Base-by-base conservation (phyloP, 2,888 invertebrate species). In the Drosophila formosana region DNA sequence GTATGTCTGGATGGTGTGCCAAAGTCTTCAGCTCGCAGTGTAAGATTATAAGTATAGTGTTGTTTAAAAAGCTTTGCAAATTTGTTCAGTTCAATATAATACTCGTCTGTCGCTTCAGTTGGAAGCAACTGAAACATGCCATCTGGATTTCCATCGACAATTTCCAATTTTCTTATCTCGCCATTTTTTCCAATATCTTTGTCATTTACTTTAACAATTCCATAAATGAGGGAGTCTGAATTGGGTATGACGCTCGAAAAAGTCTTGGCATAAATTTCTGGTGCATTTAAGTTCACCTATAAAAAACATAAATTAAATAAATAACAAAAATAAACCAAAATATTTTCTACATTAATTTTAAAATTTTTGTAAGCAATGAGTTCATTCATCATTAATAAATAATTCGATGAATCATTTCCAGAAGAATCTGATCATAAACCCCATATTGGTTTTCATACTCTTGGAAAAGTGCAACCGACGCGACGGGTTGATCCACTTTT, bases 141-240 rank as follows among this genome's bases (percentile, higher is more conserved):
- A 81, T 97, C 96, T 0, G 97, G 96, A 92, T 98, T 98, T 0
- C 98, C 98, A 74, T 96, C 96, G 4, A 97, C 95, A 64, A 98
- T 97, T 82, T 97, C 97, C 49, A 98, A 92, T 46, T 94, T 94
- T 56, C 95, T 95, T 49, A 98, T 96, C 90, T 96, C 94, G 0
- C 98, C 98, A 92, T 97, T 97, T 25, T 95, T 94, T 0, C 98
- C 98, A 45, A 93, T 93, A 92, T 99, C 99, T 60, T 94, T 94
- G 91, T 98, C 98, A 6, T 94, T 94, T 1, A 97, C 97, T 67
- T 95, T 95, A 1, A 98, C 95, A 60, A 98, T 97, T 3, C 98
- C 98, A 92, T 97, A 98, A 66, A 98, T 95, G 90, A 96, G 96
- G 0, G 96, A 95, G 76, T 96, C 95, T 0, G 96, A 95, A 88